Base-by-base conservation (phyloP, 1,140 invertebrate species). In the Drosophila miranda region DNA sequence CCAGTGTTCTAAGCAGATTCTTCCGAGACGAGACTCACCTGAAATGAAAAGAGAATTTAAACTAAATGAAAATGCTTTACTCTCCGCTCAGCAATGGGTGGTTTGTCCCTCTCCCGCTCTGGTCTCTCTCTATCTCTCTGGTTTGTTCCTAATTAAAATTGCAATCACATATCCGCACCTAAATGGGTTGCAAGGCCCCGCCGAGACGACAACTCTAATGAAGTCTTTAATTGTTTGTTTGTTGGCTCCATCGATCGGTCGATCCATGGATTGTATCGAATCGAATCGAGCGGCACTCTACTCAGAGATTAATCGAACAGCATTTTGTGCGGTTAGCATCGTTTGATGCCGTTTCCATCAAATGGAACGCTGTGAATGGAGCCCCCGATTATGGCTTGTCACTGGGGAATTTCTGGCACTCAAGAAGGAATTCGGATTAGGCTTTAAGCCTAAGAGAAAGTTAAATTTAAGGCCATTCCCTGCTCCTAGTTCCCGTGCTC, bases 201-300 rank as follows among this genome's bases (percentile, higher is more conserved):
- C 46, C n/a, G 60, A 48, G 46, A 13, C 46, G 50, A 62, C 64
- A 61, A 62, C 48, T 62, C 68, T 74, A 81, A 81, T 84, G 73
- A 80, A 86, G 73, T 74, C 77, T 77, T 87, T 78, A 86, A 86
- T 86, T 87, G 77, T 77, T 77, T 51, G 49, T 63, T 71, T 19
- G 50, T 44, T 54, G 34, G 66, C 14, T 44, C 41, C 28, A 30
- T 9, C 48, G 48, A 23, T 43, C 16, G 46, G 56, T 55, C 56
- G 72, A 67, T 75, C 55, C 23, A 5, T 26, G 4, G 23, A 26
- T 26, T 5, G 23, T 19, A 5, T 26, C 4, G 23, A 26, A 26
- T 26, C 23, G 4, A 5, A 5, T 5, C 23, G 23, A 26, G 23
- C 23, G 23, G 23, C 23, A 54, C 13, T 30, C 28, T 30, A 2